A percentile compares a stretch with the other conserved stretches of the same genome.
These are phyloP conservation scores for Marisa cornuarietis DNA, from an alignment of 1,140 invertebrate species.

Conservation along the genomic window DNA sequence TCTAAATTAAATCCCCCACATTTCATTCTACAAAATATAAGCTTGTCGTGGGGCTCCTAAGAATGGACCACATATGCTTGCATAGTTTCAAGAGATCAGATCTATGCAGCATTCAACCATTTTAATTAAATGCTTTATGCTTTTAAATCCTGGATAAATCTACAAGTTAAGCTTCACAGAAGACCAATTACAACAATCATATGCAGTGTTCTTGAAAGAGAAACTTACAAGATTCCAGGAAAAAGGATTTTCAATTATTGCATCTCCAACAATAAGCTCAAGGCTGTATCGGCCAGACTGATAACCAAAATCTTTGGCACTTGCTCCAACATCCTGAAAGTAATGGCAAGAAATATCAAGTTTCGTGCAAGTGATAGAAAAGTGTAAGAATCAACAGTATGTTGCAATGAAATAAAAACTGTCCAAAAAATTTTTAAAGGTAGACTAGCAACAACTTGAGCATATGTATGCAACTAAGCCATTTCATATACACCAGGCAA, in stretches of 20 bases:
- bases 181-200: too few species aligned
- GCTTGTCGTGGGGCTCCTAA: too few species aligned
- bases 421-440: background rate
- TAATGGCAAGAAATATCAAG: background rate
- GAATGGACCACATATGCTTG: too few species aligned
- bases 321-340: conserved; percentile 80
- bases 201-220: background rate
- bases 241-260: conserved; percentile 87
- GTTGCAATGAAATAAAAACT: background rate
- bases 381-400: too few species aligned
- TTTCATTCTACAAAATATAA: too few species aligned
- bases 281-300: conserved; percentile 84
- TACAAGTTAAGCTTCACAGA: too few species aligned
- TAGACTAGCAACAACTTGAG: background rate
- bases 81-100: too few species aligned
- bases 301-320: conserved; percentile 82
- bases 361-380: too few species aligned
- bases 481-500: background rate
- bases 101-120: too few species aligned
- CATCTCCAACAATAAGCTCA: conserved; percentile 89
- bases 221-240: conserved; percentile 77
- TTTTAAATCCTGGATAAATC: too few species aligned
- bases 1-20: too few species aligned
- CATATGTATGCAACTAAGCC: background rate
- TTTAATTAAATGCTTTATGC: too few species aligned